Percentiles rank a stretch among this genome's conserved stretches.
Conservation (phyloP, 2,797 vertebrate genomes). For the Rhinatrema bivittatum region DNA sequence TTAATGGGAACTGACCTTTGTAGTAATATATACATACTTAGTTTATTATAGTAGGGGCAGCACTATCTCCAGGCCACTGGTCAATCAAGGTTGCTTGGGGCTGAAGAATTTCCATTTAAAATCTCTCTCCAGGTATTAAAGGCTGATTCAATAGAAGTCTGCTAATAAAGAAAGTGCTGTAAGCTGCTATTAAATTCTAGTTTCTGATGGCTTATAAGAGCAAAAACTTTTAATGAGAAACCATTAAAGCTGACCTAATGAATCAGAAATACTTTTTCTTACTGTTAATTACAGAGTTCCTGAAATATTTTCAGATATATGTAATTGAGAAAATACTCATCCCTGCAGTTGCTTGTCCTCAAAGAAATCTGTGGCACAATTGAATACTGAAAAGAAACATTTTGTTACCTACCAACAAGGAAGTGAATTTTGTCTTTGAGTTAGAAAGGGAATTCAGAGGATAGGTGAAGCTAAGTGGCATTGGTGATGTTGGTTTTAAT, state of each 20-base stretch:
- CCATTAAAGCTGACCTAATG: conserved; percentile 55
- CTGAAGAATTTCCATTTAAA: conserved; percentile 59
- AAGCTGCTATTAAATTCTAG: conserved; percentile 45
- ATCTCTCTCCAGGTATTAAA: conserved; percentile 54
- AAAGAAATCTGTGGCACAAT: conserved; percentile 23
- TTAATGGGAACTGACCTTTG: conserved; percentile 49
- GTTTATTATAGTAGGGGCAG: conserved; percentile 45
- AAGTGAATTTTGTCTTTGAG: not conserved
- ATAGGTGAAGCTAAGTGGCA: not conserved
- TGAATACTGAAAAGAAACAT: conserved; percentile 10
- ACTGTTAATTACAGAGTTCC: conserved; percentile 49
- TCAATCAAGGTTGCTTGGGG: conserved; percentile 53
- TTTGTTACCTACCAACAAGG: not conserved
- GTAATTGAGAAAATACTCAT: conserved; percentile 41
- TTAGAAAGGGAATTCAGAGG: not conserved
- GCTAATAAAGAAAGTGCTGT: conserved; percentile 44
- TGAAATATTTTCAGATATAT: conserved; percentile 41
- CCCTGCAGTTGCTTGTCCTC: not conserved
- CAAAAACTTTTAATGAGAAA: conserved; percentile 53
- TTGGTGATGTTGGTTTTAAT: no score
- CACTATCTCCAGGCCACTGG: conserved; percentile 38
- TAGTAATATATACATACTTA: conserved; percentile 33
- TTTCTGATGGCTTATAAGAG: conserved; percentile 50
- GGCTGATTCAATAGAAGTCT: conserved; percentile 46
- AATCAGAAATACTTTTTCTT: conserved; percentile 55